A percentile compares a stretch with the other conserved stretches of the same genome.
phyloP scores from a whole-genome alignment of 2,888 invertebrate genomes.

The Cerastis rubricosa region DNA sequence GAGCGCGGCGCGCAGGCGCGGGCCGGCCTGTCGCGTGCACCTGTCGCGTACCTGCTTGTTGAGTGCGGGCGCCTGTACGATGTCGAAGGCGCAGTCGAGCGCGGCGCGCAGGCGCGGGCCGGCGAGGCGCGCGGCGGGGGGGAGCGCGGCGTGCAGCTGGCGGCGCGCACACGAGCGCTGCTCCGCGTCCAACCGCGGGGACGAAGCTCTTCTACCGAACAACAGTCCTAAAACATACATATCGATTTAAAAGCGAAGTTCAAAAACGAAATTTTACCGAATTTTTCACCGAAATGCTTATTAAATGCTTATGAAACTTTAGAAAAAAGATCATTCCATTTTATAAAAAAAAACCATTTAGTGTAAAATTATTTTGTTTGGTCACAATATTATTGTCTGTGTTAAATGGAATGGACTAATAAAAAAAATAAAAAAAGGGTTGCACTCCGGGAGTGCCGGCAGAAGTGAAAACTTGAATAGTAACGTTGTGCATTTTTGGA shows the following conservation, averaged over 20 bases:
- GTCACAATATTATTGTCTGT: not conserved
- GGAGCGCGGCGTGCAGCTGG: conserved; percentile 80
- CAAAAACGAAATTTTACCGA: too few species aligned
- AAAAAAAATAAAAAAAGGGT: too few species aligned
- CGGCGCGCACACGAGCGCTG: conserved; percentile 80
- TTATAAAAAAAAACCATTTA: too few species aligned
- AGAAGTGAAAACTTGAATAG: too few species aligned
- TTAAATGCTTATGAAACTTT: too few species aligned
- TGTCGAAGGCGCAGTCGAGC: conserved; percentile 80
- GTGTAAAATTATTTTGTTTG: not conserved
- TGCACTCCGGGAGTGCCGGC: too few species aligned
- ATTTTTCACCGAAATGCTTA: too few species aligned
- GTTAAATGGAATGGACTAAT: not conserved
- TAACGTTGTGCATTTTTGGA: too few species aligned
- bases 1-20: too few species aligned
- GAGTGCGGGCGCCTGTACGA: conserved; percentile 90
- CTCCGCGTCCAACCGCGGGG: conserved; percentile 57
- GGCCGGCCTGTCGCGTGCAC: too few species aligned
- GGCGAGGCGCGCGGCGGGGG: conserved; percentile 69
- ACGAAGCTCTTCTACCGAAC: conserved; percentile 72
- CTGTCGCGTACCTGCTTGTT: conserved; percentile 87
- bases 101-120: conserved; percentile 79
- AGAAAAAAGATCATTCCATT: too few species aligned
- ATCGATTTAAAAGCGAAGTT: too few species aligned
- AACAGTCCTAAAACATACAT: conserved; percentile 72